Base-by-base conservation (phyloP, 2,888 invertebrate species). In the Phrixothrix hirtus region DNA sequence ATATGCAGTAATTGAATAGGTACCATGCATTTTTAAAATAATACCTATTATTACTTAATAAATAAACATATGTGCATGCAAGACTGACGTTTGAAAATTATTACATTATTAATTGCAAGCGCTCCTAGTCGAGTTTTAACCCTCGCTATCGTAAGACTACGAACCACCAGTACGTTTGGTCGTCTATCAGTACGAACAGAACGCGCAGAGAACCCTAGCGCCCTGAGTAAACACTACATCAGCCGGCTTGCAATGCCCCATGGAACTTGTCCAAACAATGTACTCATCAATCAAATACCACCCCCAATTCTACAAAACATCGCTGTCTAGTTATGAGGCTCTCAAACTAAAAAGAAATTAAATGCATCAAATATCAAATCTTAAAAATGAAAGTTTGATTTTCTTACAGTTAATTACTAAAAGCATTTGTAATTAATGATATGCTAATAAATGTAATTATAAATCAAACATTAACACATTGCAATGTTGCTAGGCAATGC, bases 231-330 rank as follows among this genome's bases (percentile, higher is more conserved):
- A 72, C 71, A 71, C 70, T 70, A 69, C 65, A 70, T 67, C 70
- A 69, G 65, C 65, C 68, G 68, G 66, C 65, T 60, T 60, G 62
- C 63, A 66, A 66, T 66, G 67, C 69, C 65, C 67, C 64, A 64
- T 61, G 65, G 66, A 66, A 68, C 69, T 69, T 70, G 68, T 70
- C 67, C 70, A 72, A 72, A 72, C 72, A 72, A 70, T 70, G 70
- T 70, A 70, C 69, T 71, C 71, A 72, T 72, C 72, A 71, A 72
- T 72, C 72, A 72, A 72, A 72, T 66, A 69, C 69, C 68, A 69
- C 58, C 62, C 53, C 59, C 57, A 54, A 54, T 57, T 59, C 47
- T 49, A 42, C 30, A 31, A 35, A 44, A 16, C 27, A 38, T 21
- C 37, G 41, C 27, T 37, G 44, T 32, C 43, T 43, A 50, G n/a